Percentiles rank a stretch among this genome's conserved stretches.
Evolutionary conservation across 1,140 invertebrate genomes (phyloP).

Genomic region (Neelides sp.): DNA sequence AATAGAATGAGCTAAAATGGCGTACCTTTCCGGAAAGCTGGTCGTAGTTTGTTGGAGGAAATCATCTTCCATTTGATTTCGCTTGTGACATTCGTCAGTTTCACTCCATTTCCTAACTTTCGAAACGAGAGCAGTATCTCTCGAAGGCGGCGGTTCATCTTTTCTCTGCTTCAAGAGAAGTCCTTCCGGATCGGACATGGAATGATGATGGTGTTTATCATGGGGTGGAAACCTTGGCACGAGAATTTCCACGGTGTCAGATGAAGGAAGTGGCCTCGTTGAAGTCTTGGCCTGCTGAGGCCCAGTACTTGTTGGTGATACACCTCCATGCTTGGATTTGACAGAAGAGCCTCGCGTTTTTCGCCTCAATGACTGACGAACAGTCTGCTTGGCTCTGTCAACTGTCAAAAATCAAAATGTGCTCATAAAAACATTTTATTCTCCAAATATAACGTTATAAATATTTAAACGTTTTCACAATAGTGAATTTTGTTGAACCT

Average conservation of each 20-base stretch:
- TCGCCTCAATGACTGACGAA: constrained; percentile 39
- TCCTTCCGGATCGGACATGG: constrained; percentile 18
- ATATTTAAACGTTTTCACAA: no score
- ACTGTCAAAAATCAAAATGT: constrained; percentile 44
- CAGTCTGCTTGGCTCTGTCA: constrained; percentile 52
- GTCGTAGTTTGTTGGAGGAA: no score
- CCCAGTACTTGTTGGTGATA: not conserved
- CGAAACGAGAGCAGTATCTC: not conserved
- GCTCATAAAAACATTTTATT: no score
- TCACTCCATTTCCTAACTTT: no score
- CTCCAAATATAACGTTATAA: no score
- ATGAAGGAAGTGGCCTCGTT: not conserved
- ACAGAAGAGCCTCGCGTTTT: constrained; percentile 18
- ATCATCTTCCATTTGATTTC: no score
- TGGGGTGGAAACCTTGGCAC: no score
- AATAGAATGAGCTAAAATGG: no score
- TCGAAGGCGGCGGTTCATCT: not conserved
- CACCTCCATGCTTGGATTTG: constrained; percentile 14
- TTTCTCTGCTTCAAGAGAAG: not conserved
- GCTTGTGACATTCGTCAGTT: no score
- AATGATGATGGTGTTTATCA: no score
- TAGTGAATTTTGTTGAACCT: no score
- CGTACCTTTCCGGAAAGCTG: no score
- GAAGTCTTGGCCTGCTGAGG: not conserved
- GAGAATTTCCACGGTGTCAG: constrained; percentile 1